These are phyloP conservation scores for Hiodon tergisus DNA, from an alignment of 2,113 vertebrate species.

Conservation along the genomic window DNA sequence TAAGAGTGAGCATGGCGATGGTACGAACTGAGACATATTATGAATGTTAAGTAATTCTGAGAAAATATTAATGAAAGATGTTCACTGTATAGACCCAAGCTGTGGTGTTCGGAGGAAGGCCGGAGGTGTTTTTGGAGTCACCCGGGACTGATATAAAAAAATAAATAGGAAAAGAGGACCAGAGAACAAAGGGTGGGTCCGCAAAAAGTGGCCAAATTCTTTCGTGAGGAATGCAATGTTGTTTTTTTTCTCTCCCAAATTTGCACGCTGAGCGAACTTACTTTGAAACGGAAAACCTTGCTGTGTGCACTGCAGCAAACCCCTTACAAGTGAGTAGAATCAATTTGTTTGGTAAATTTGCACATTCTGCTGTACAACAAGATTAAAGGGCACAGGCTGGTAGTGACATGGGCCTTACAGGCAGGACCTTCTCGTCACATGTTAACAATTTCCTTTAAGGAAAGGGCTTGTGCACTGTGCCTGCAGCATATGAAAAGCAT, in stretches of 20 bases:
- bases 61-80: no score
- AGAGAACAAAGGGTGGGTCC: neutral
- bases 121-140: no score
- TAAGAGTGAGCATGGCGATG: no score
- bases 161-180: neutral
- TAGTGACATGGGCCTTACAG: neutral
- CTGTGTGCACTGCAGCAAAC: neutral
- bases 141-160: neutral
- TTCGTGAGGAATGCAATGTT: neutral
- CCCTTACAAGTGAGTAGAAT: neutral
- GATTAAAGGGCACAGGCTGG: neutral
- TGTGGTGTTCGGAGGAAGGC: no score
- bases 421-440: neutral
- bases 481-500: neutral
- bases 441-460: conserved; percentile 7
- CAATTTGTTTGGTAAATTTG: no score
- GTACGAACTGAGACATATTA: no score
- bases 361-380: neutral
- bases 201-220: neutral
- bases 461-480: conserved; percentile 4
- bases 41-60: no score
- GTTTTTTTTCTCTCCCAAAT: neutral
- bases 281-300: neutral
- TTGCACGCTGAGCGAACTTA: neutral
- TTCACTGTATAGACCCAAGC: no score